Conservation (phyloP, 1,140 invertebrate genomes). For the Polypedilum vanderplanki region DNA sequence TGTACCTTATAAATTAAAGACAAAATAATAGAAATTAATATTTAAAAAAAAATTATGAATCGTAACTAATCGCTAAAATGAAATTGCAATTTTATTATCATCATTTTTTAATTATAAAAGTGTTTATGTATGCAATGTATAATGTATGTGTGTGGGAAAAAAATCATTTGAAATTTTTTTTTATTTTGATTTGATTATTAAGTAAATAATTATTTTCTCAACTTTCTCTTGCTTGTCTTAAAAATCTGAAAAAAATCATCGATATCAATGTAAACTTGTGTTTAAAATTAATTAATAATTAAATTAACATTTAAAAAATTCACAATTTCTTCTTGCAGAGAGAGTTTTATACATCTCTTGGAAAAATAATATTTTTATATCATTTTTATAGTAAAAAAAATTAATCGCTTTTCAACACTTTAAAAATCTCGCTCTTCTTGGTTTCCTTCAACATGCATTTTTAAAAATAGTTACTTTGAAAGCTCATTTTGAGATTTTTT, state of each 20-base stretch:
- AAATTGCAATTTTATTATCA: not conserved
- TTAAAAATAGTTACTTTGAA: constrained; percentile 2
- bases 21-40: not conserved
- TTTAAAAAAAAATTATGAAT: constrained; percentile 8
- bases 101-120: not conserved
- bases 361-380: not conserved
- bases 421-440: not conserved
- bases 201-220: constrained; percentile 9
- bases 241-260: not conserved
- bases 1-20: not conserved
- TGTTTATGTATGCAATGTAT: not conserved
- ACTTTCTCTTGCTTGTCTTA: not conserved
- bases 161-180: not conserved
- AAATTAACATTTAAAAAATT: constrained; percentile 15
- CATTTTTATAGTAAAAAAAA: not conserved
- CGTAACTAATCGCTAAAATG: constrained; percentile 19
- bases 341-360: not conserved
- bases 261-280: not conserved
- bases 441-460: not conserved
- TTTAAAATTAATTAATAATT: not conserved
- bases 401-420: not conserved
- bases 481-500: not conserved
- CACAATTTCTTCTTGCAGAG: not conserved
- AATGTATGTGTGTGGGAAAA: not conserved
- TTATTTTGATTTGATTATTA: not conserved